phyloP scores from a whole-genome alignment of 2,113 vertebrate genomes.

The Dasyurus viverrinus region DNA sequence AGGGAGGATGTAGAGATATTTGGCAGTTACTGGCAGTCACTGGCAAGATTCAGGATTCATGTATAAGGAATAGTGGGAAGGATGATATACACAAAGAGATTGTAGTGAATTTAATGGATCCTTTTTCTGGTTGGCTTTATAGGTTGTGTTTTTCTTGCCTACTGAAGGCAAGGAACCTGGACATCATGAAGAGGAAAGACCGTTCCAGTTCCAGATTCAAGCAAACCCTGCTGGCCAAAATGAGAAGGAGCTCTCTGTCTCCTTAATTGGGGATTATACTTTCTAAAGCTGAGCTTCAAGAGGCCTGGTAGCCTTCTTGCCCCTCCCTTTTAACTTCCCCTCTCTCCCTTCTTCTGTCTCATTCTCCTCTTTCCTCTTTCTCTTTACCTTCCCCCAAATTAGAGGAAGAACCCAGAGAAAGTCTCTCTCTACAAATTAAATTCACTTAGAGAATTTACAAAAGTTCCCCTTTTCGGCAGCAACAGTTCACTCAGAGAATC shows the following conservation, averaged over 20 bases:
- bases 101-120: neutral
- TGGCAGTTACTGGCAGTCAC: neutral
- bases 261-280: neutral
- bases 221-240: neutral
- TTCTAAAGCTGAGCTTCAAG: neutral
- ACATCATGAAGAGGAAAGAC: neutral
- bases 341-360: neutral
- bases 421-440: neutral
- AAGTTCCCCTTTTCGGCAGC: neutral
- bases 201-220: neutral
- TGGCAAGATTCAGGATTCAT: neutral
- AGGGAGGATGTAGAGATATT: neutral
- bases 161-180: neutral
- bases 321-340: neutral
- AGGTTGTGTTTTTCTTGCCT: neutral
- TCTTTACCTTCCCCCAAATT: neutral
- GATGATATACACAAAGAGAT: neutral
- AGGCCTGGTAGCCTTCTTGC: neutral
- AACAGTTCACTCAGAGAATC: neutral
- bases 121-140: neutral
- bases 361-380: neutral
- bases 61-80: neutral
- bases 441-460: neutral
- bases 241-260: neutral
- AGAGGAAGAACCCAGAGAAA: neutral